phyloP scores from a whole-genome alignment of 2,888 invertebrate genomes.

The Drosophila setosimentum region DNA sequence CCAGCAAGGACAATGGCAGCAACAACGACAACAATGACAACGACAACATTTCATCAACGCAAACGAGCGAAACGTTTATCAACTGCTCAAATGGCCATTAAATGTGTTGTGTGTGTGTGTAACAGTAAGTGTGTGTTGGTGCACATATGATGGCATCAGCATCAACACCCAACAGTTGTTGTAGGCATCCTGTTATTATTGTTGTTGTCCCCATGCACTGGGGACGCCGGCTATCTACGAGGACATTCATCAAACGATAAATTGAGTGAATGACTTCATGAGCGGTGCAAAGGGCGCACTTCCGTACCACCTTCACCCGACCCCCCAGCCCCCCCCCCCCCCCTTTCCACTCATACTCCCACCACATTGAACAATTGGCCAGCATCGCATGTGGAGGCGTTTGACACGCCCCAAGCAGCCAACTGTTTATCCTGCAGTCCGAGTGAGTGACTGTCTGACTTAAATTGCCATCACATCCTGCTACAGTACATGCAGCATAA shows the following conservation, averaged over 20 bases:
- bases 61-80: conserved; percentile 84
- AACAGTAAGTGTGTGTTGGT: conserved; percentile 44
- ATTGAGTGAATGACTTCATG: conserved; percentile 85
- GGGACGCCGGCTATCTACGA: conserved; percentile 70
- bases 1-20: conserved; percentile 26
- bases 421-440: conserved; percentile 43
- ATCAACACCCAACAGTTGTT: conserved; percentile 55
- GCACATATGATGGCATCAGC: conserved; percentile 57
- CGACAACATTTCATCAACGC: conserved; percentile 79
- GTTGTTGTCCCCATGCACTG: conserved; percentile 33
- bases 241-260: conserved; percentile 85
- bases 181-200: conserved; percentile 29
- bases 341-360: neutral
- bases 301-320: conserved; percentile 57
- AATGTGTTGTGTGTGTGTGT: conserved; percentile 79
- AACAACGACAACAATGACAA: conserved; percentile 40
- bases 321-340: too few relatives aligned
- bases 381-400: conserved; percentile 42
- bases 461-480: conserved; percentile 82
- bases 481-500: conserved; percentile 7
- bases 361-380: conserved; percentile 41
- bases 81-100: conserved; percentile 85
- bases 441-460: conserved; percentile 76
- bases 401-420: conserved; percentile 51
- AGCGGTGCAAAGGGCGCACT: conserved; percentile 79